Evolutionary conservation across 2,113 vertebrate genomes (phyloP).

Genomic region (Myotis brandtii): DNA sequence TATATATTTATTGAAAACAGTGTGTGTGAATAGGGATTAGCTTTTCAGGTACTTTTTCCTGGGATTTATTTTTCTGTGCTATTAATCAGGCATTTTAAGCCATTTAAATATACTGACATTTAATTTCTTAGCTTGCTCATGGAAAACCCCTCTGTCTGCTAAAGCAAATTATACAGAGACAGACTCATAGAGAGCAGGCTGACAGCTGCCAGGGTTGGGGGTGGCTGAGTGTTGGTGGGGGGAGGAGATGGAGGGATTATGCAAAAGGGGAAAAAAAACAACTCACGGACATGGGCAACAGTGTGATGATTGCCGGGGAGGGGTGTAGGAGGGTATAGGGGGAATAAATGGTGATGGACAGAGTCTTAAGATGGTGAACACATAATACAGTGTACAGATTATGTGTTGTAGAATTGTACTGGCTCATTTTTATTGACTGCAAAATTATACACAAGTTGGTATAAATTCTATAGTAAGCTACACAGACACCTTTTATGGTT

Average conservation of each 20-base stretch:
- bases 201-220: background rate
- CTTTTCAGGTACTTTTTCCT: constrained; percentile 60
- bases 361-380: background rate
- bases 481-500: background rate
- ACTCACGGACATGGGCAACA: background rate
- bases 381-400: background rate
- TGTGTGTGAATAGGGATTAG: constrained; percentile 60
- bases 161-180: background rate
- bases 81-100: constrained; percentile 54
- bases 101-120: constrained; percentile 62
- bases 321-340: background rate
- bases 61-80: constrained; percentile 59
- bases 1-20: constrained; percentile 57
- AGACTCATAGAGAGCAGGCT: background rate
- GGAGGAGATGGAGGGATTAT: background rate
- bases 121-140: constrained; percentile 54
- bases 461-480: background rate
- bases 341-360: background rate
- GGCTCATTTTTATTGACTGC: constrained; percentile 6
- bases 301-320: background rate
- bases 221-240: background rate
- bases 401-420: background rate
- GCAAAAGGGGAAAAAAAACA: background rate
- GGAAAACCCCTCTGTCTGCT: background rate
- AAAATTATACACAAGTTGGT: background rate